phyloP scores from a whole-genome alignment of 2,888 invertebrate genomes.

The Lasius fuliginosus region DNA sequence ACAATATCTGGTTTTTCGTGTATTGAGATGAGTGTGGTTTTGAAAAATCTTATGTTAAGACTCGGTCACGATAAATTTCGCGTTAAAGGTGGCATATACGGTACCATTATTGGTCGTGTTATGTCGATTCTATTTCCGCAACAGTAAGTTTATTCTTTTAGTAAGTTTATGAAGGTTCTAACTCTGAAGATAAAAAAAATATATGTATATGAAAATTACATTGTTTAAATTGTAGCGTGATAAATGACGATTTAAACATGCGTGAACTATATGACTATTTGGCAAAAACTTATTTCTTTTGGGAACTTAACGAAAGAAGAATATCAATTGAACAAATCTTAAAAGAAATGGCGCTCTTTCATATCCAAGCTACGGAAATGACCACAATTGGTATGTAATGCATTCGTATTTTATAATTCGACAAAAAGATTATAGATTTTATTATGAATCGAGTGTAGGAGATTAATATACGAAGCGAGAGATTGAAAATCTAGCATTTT shows the following conservation, averaged over 20 bases:
- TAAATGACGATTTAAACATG: too few species aligned
- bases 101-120: slow-evolving; percentile 86
- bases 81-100: slow-evolving; percentile 90
- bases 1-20: slow-evolving; percentile 85
- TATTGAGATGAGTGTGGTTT: slow-evolving; percentile 84
- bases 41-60: slow-evolving; percentile 88
- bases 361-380: not conserved
- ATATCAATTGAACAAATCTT: not conserved
- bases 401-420: slow-evolving; percentile 64
- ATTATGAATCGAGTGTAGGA: not conserved
- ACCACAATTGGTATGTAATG: not conserved
- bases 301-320: not conserved
- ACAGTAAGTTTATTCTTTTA: slow-evolving; percentile 70
- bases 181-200: too few species aligned
- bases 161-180: too few species aligned
- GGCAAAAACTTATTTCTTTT: too few species aligned
- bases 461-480: not conserved
- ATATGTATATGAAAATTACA: too few species aligned
- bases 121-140: slow-evolving; percentile 87
- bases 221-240: too few species aligned
- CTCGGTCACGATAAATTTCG: slow-evolving; percentile 88
- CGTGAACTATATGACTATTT: too few species aligned
- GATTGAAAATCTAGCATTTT: not conserved
- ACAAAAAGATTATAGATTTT: not conserved
- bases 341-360: not conserved